Base-by-base conservation (phyloP, 1,140 invertebrate species). In the Zaprionus ornatus region DNA sequence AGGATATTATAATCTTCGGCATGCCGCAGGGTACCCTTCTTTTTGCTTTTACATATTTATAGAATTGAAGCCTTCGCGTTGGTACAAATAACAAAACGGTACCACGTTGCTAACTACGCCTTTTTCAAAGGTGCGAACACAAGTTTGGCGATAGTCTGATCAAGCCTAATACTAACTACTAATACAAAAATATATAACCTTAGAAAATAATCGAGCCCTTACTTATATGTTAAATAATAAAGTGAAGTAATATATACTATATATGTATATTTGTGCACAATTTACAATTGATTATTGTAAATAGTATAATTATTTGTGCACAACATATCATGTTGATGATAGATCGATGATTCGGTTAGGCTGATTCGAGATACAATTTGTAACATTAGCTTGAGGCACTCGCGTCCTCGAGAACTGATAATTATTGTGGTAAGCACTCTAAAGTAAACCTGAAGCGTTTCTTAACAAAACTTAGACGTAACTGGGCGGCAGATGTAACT, bases 361-460 rank as follows among this genome's bases (percentile, higher is more conserved):
- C 27, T 19, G 17, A 52, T 66, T 76, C 68, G 60, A 66, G 52
- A 71, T 65, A 54, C 54, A 37, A 15, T 60, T 71, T 32, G 17
- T 64, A 60, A 59, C 32, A 25, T 40, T 57, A 32, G 64, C 48
- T 60, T 56, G 62, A 73, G 69, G 76, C 72, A 69, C 67, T 64
- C 66, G 6, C 42, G 7, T 62, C 63, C 66, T 70, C 72, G 37
- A 55, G 57, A 55, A 29, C 17, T 48, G 40, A 45, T 77, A 72
- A 62, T 35, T 70, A 23, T 69, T 40, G 55, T 70, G 70, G 50
- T 50, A 74, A 81, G 77, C 74, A 72, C 66, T 74, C 69, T 81
- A 84, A 86, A 87, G 84, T 88, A 87, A 80, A 74, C 84, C 84
- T 87, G 80, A 87, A 83, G 83, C 84, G 74, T 59, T 79, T 71